Evolutionary conservation across 1,140 invertebrate species (phyloP), one percentile per base, ranked within the genome.

Genomic region (Zaprionus capensis): DNA sequence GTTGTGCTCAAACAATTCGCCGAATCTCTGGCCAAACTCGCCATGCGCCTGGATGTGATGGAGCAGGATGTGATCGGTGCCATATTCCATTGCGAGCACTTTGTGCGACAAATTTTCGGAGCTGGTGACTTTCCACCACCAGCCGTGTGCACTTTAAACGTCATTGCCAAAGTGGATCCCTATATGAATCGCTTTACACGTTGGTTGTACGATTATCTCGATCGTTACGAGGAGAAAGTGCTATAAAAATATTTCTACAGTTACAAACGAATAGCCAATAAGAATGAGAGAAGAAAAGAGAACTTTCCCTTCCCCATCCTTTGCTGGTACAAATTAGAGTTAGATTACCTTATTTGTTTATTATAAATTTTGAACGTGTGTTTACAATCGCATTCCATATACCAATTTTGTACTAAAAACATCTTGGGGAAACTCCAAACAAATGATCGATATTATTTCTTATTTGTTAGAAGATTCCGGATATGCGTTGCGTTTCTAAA

Each of bases 11-110:
- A 92, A 51, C 91, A 92, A 34, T 81, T 92, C 26, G 65, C 91
- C 0, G 91, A 92, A 68, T 91, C 91, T 0, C 80, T 92, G 56
- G 86, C 90, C 24, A 92, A 92, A 51, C 58, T 92, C 11, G 71
- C 84, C 1, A 28, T 92, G 20, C 90, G 91, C 0, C 15, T 90
- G 63, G 78, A 86, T 44, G 91, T 92, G 0, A 24, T 90, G 1
- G 64, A 75, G 6, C 64, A 76, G 6, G 91, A 92, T 62, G 91
- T 86, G 0, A 63, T 84, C 31, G 69, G 80, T 22, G 80, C 87
- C 28, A 84, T 91, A 44, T 90, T 83, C n/a, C 78, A 92, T 31
- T 82, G 83, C 24, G 91, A 92, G 51, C 56, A 83, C n/a, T 87
- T 88, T 55, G 77, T 87, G 20, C 68, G 76, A 11, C 57, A 57